Base-by-base conservation (phyloP, 30 jellyfish, hydroid and myxozoan genomes). In the Aurelia aurita region DNA sequence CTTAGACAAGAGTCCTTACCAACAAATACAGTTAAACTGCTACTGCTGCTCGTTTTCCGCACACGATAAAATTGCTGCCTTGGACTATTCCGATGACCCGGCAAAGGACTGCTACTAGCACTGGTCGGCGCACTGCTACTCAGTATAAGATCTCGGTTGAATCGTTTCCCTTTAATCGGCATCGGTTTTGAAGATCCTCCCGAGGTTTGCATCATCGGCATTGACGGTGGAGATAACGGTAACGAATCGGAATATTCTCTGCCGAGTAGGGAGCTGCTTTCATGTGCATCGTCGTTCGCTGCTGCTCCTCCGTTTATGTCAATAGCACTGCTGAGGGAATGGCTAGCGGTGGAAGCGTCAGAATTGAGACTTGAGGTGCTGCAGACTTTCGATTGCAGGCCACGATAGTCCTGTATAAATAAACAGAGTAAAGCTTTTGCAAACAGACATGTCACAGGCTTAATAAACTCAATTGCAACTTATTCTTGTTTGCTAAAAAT, bases 61-160 rank as follows among this genome's bases (percentile, higher is more conserved):
- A 80, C 97, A 9, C 95, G 91, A 64, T 79, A 81, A 72, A 93
- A 86, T 23, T 92, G 96, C 68, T 94, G 97, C 58, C 98, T 74
- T 46, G 95, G 95, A 39, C 95, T 76, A 71, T 85, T 82, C 57
- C 96, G 88, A 58, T 68, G 79, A 11, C 97, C 89, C 15, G 91
- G 98, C 85, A 83, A 64, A 8, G 98, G 98, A 70, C 98, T 93
- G 85, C 94, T 87, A 43, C 95, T 86, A 7, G 96, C 99, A 78
- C 96, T 87, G 19, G 89, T 78, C 20, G 97, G 96, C 1, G 98
- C 98, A 75, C 96, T 87, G 75, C 90, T 92, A 81, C 97, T 92
- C 74, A 87, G 45, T 71, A 82, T 39, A 27, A 67, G 62, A 45
- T 91, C 97, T 12, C 94, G 32, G 67, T 85, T 74, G 23, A 82